Evolutionary conservation across 2,113 vertebrate genomes (phyloP).

Genomic region (Gambusia affinis): DNA sequence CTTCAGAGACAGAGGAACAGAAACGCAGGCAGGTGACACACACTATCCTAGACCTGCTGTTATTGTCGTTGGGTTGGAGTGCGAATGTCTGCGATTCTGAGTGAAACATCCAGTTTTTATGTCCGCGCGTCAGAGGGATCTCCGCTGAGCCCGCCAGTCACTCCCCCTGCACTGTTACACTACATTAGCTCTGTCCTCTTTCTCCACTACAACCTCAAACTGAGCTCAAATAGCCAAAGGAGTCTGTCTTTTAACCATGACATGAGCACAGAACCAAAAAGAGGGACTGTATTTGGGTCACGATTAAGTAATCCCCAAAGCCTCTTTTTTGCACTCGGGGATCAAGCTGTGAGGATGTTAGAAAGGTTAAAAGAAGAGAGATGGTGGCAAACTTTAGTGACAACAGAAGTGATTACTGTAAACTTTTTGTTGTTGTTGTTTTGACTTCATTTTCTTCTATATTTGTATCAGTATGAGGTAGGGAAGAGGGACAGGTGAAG

Average conservation of each 20-base stretch:
- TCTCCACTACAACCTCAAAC: slow-evolving; percentile 56
- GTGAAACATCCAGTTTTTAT: slow-evolving; percentile 50
- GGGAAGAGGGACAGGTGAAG: too few species aligned
- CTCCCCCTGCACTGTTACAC: slow-evolving; percentile 43
- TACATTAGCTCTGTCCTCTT: slow-evolving; percentile 48
- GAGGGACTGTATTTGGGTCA: slow-evolving; percentile 65
- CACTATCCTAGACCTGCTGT: slow-evolving; percentile 21
- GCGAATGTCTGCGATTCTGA: slow-evolving; percentile 46
- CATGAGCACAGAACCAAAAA: slow-evolving; percentile 24
- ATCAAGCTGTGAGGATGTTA: slow-evolving; percentile 54
- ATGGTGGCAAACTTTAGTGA: slow-evolving; percentile 48
- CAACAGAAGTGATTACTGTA: slow-evolving; percentile 53
- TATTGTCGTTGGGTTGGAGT: slow-evolving; percentile 40
- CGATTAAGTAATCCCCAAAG: slow-evolving; percentile 75
- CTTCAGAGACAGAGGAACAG: slow-evolving; percentile 6
- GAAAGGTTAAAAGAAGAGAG: slow-evolving; percentile 68
- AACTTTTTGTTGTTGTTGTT: slow-evolving; percentile 43
- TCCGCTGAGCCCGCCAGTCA: slow-evolving; percentile 45
- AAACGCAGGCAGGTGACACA: slow-evolving; percentile 7
- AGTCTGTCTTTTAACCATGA: slow-evolving; percentile 61
- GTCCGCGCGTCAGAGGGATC: slow-evolving; percentile 61
- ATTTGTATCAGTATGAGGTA: not conserved
- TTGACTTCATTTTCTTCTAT: slow-evolving; percentile 9
- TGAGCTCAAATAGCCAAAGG: slow-evolving; percentile 35
- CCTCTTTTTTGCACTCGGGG: slow-evolving; percentile 54